phyloP scores from a whole-genome alignment of 2,888 invertebrate genomes.

The Myopa testacea region DNA sequence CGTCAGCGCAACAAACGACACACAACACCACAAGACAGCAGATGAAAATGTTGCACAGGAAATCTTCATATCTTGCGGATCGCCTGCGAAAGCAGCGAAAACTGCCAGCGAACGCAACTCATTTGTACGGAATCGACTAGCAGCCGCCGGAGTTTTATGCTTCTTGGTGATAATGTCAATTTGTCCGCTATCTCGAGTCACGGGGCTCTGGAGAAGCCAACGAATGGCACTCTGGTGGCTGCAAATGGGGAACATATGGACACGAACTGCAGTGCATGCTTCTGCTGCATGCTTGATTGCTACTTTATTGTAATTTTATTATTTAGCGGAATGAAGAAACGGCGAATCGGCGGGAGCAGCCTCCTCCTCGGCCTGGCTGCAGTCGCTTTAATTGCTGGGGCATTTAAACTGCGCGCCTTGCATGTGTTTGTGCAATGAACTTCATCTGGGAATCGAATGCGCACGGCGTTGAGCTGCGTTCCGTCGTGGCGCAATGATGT shows the following conservation, averaged over 20 bases:
- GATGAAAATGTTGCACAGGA: constrained; percentile 7
- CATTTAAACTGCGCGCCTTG: constrained; percentile 1
- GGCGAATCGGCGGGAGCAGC: neutral
- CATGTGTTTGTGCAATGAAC: constrained; percentile 26
- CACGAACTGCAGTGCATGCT: neutral
- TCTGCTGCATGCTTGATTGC: constrained; percentile 14
- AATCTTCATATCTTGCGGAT: constrained; percentile 4
- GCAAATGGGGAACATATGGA: neutral
- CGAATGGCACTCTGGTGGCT: neutral
- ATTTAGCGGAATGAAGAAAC: constrained; percentile 6
- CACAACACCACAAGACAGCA: neutral
- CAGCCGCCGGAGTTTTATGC: constrained; percentile 27
- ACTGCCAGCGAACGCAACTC: constrained; percentile 43
- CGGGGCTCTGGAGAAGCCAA: neutral
- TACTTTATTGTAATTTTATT: constrained; percentile 25
- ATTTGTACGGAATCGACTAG: constrained; percentile 30
- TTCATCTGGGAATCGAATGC: constrained; percentile 10
- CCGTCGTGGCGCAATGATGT: neutral
- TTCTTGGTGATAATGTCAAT: constrained; percentile 50
- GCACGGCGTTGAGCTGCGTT: neutral
- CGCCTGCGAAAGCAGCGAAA: constrained; percentile 44
- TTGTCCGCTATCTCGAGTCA: constrained; percentile 40
- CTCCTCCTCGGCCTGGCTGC: neutral
- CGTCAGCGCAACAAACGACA: neutral
- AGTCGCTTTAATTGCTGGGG: constrained; percentile 11